Conservation (phyloP, 2,113 vertebrate genomes). For the Chaetodon auriga region DNA sequence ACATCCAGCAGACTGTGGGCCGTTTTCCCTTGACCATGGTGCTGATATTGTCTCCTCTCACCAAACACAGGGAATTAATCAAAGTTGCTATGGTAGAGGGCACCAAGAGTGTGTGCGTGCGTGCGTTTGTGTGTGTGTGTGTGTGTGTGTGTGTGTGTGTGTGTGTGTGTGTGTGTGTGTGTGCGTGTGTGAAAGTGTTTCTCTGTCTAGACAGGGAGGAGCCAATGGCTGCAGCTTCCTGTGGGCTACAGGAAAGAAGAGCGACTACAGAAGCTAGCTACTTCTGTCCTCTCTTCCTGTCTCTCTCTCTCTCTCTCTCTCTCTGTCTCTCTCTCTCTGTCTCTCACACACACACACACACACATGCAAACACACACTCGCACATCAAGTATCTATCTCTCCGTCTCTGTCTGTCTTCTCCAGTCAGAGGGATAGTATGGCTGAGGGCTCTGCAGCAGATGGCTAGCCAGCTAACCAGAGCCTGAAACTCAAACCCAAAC, state of each 20-base stretch:
- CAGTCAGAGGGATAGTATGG: constrained; percentile 52
- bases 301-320: neutral
- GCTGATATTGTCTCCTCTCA: constrained; percentile 74
- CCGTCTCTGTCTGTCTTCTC: constrained; percentile 33
- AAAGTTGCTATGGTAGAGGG: constrained; percentile 73
- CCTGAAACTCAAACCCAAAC: constrained; percentile 63
- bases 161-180: constrained; percentile 3
- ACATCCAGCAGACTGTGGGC: constrained; percentile 67
- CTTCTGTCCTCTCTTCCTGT: neutral
- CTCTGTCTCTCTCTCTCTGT: too few relatives aligned
- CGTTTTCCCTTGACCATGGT: constrained; percentile 69
- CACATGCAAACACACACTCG: neutral
- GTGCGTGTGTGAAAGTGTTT: constrained; percentile 32
- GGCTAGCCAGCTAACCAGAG: constrained; percentile 57
- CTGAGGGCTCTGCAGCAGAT: constrained; percentile 64
- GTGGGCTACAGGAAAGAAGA: constrained; percentile 63
- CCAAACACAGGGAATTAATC: constrained; percentile 80
- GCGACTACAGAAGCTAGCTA: constrained; percentile 30
- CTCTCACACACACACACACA: constrained; percentile 3
- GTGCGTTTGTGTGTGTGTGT: constrained; percentile 8
- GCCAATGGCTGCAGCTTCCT: constrained; percentile 80
- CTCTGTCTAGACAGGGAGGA: constrained; percentile 85
- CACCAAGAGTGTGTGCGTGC: constrained; percentile 40
- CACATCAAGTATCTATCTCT: constrained; percentile 31
- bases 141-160: constrained; percentile 25